phyloP scores from a whole-genome alignment of 2,888 invertebrate genomes.

The Sericinus montela region DNA sequence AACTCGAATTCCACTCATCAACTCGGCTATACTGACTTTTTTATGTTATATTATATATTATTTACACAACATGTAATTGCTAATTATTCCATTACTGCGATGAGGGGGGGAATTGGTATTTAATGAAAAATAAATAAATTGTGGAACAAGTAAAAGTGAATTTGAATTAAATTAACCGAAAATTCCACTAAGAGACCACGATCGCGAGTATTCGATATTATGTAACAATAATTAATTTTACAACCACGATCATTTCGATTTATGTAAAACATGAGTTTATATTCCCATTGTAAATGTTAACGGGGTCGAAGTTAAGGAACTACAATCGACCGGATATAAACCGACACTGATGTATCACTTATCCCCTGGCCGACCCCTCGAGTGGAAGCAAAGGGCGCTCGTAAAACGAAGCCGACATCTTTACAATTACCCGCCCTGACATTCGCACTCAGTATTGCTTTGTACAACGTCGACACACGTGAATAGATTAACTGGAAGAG shows the following conservation, averaged over 20 bases:
- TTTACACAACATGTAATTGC: too few species aligned
- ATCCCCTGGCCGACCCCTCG: conserved; percentile 31
- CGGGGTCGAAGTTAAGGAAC: conserved; percentile 16
- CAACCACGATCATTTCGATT: background rate
- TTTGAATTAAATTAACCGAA: too few species aligned
- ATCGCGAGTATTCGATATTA: too few species aligned
- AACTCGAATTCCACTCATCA: too few species aligned
- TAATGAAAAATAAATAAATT: too few species aligned
- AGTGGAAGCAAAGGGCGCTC: conserved; percentile 36
- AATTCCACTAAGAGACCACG: too few species aligned
- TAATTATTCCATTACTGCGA: too few species aligned
- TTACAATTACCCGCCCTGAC: conserved; percentile 68
- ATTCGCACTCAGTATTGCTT: conserved; percentile 66
- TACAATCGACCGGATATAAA: conserved; percentile 37
- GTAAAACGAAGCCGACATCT: conserved; percentile 60
- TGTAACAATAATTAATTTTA: too few species aligned
- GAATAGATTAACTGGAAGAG: conserved; percentile 19
- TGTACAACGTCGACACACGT: conserved; percentile 40
- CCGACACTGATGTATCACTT: conserved; percentile 70
- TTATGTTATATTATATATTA: too few species aligned
- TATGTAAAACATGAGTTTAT: conserved; percentile 6
- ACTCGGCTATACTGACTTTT: too few species aligned
- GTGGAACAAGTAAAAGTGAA: too few species aligned
- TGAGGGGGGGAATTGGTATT: too few species aligned
- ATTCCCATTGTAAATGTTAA: conserved; percentile 3